Conservation (phyloP, 1,140 invertebrate genomes). For the Leucophenga varia region DNA sequence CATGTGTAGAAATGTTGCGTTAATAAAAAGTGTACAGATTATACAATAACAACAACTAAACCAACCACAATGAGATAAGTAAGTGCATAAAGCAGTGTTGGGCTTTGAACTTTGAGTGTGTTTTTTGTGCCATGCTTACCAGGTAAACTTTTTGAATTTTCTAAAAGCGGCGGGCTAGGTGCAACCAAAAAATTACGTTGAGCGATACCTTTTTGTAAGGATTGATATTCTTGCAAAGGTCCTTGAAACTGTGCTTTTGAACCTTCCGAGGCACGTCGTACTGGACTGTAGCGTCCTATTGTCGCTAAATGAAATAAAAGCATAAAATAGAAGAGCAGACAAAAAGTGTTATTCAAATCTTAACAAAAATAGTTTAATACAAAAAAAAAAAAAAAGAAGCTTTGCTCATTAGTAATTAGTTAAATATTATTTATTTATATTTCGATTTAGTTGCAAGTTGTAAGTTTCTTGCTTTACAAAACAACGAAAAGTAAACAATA, state of each 20-base stretch:
- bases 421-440: no score
- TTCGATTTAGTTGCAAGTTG: no score
- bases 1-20: conserved; percentile 22
- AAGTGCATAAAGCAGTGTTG: background rate
- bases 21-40: background rate
- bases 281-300: conserved; percentile 76
- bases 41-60: no score
- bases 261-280: conserved; percentile 77
- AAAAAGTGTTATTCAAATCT: no score
- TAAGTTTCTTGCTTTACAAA: no score
- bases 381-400: no score
- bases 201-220: conserved; percentile 63
- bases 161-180: conserved; percentile 59
- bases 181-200: conserved; percentile 58
- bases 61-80: background rate
- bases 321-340: conserved; percentile 6
- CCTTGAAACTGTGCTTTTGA: conserved; percentile 57
- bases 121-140: conserved; percentile 28
- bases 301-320: conserved; percentile 25
- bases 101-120: no score
- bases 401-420: no score
- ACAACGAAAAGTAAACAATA: no score
- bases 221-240: conserved; percentile 73
- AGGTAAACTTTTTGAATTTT: conserved; percentile 56
- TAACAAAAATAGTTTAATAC: no score